Evolutionary conservation across 1,140 invertebrate genomes (phyloP), one percentile per base, ranked within the genome.

Genomic region (Galendromus occidentalis): DNA sequence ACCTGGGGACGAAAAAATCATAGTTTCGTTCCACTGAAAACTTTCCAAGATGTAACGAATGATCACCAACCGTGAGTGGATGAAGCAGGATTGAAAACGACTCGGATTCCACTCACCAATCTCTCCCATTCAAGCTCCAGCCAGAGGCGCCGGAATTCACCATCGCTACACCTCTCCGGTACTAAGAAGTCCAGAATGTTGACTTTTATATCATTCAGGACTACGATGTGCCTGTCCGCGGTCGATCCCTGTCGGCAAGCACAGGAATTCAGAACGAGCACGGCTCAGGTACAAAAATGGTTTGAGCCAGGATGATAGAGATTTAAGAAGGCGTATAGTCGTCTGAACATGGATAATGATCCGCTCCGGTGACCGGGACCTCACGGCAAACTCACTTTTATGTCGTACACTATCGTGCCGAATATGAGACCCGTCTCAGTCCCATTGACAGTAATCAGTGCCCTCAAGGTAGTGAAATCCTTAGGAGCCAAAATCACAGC

Each of bases 61-160:
- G n/a, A n/a, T n/a, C n/a, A n/a, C n/a, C 14, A 44, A 14, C n/a
- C n/a, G 42, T 14, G 42, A 44, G n/a, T 14, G n/a, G n/a, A 44
- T 44, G n/a, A n/a, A 44, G 12, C n/a, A 20, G 28, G 4, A 47
- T 22, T 47, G 4, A 7, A 2, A 25, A 20, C 33, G 20, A 65
- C 22, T 65, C 66, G 63, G 67, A 20, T 17, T 22, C 17, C 2
- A 59, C 45, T 28, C 14, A 83, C 91, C 82, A 98, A 98, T 78
- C 99, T 99, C 79, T 99, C 96, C 96, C 96, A 99, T 78, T 99
- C 96, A 79, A 99, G 99, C 79, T 97, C 93, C 1, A 91, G 87
- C 96, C 96, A 99, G 94, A 98, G 98, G 76, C 89, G 85, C 14
- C 95, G 77, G 79, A 98, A 99, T 78, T 98, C 93, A 0, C 84